Conservation (phyloP, 2,797 vertebrate species). For the Lates japonicus region DNA sequence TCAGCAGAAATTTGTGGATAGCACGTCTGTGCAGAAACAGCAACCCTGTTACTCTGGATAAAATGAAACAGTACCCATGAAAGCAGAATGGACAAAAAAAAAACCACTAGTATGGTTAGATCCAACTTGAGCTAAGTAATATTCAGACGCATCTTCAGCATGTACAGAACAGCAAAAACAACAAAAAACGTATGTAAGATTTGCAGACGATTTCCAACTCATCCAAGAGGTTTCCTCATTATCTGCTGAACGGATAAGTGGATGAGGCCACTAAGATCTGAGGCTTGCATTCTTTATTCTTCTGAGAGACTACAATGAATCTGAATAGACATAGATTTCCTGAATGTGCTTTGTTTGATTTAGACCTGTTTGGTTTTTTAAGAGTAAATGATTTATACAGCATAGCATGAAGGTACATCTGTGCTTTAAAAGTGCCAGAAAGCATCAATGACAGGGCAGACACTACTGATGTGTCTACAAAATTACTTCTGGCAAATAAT, state of each 20-base stretch:
- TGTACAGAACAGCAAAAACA: neutral
- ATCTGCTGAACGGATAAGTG: conserved; percentile 4
- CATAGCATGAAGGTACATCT: neutral
- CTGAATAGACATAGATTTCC: neutral
- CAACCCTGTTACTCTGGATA: too few species aligned
- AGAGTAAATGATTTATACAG: neutral
- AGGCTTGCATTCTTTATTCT: conserved; percentile 5
- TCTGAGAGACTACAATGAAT: conserved; percentile 3
- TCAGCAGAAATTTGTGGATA: too few species aligned
- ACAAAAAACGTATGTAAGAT: neutral
- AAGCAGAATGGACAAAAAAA: neutral
- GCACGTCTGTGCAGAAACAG: too few species aligned
- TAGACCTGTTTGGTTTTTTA: neutral
- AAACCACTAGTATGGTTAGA: neutral
- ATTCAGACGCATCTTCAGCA: neutral
- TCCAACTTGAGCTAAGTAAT: neutral
- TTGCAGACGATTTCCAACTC: neutral
- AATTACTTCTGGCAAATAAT: conserved; percentile 17
- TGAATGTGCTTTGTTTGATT: neutral
- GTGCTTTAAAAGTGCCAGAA: conserved; percentile 21
- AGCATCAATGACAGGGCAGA: conserved; percentile 20
- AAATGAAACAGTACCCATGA: neutral
- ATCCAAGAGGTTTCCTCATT: neutral
- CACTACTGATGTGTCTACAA: neutral
- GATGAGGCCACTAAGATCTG: neutral